Base-by-base conservation (phyloP, 2,888 invertebrate genomes). In the Platynereis dumerilii region DNA sequence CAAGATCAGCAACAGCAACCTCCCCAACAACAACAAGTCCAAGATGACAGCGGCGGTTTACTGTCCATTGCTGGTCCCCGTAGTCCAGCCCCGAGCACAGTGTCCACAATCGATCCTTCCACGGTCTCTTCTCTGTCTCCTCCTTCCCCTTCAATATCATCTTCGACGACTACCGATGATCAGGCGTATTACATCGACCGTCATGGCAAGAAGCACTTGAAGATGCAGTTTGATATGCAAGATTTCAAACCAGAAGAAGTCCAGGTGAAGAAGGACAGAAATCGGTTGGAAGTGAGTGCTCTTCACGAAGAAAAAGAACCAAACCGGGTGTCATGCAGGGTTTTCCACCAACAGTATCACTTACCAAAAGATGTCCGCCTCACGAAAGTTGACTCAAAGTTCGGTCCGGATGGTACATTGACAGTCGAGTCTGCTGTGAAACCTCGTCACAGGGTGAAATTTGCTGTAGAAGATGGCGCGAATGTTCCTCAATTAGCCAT, bases 281-380 rank as follows among this genome's bases (percentile, higher is more conserved):
- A 60, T 24, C 45, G 34, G 52, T 52, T 60, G 2, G 60, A 60
- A 27, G 60, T 60, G 7, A 48, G 29, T 20, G 60, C 60, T n/a
- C 52, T 48, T 17, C 60, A 60, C 20, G 60, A 60, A 34, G 60
- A 60, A 29, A 60, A 60, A 20, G 60, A 60, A 28, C 60, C 60
- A 24, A 60, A 60, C 53, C 52, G 60, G 29, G 42, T 60, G 17
- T 45, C 60, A 24, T 60, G 60, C 34, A 27, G 60, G 10, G 60
- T 60, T n/a, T 60, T 60, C 22, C 45, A 60, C 15, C 60, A 60
- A 48, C 60, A 60, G 52, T 60, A 60, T 42, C 53, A 48, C 34
- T 52, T 60, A 1, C 60, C 60, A 2, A 28, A 48, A 20, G 45
- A 60, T 48, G 48, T 48, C 2, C 52, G 60, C 12, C 45, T 60